phyloP scores from a whole-genome alignment of 2,888 invertebrate species.

The Neuroscelio doddi region DNA sequence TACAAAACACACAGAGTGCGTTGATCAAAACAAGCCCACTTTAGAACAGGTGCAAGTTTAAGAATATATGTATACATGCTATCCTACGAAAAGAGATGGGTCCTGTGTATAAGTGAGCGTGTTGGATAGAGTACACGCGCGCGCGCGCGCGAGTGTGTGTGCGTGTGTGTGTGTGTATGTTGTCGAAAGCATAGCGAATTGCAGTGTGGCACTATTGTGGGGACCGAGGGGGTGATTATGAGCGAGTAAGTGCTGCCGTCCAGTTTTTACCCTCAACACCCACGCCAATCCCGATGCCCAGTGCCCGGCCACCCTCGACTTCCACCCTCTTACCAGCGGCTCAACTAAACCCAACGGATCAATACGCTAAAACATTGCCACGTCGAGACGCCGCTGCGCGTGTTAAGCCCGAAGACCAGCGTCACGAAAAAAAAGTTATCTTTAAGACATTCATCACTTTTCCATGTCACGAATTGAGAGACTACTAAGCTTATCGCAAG shows the following conservation, averaged over 20 bases:
- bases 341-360: conserved; percentile 67
- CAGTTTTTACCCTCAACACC: conserved; percentile 61
- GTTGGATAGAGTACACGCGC: conserved; percentile 29
- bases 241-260: conserved; percentile 69
- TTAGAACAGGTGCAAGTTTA: conserved; percentile 9
- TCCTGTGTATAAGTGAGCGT: conserved; percentile 30
- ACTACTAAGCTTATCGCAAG: too few species aligned
- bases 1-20: neutral
- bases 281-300: conserved; percentile 39
- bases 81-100: conserved; percentile 37
- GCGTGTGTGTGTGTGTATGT: conserved; percentile 27
- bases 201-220: conserved; percentile 49
- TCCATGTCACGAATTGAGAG: neutral
- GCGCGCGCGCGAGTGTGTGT: conserved; percentile 22
- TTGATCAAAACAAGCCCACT: neutral
- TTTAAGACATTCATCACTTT: conserved; percentile 19
- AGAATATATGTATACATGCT: conserved; percentile 6
- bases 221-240: conserved; percentile 65
- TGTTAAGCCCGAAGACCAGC: conserved; percentile 53
- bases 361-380: conserved; percentile 71
- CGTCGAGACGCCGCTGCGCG: conserved; percentile 63
- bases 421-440: conserved; percentile 22
- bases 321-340: conserved; percentile 55
- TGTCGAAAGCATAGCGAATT: conserved; percentile 43
- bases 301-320: conserved; percentile 50